Evolutionary conservation across 2,888 invertebrate species (phyloP).

Genomic region (Lasioglossum oenotherae): DNA sequence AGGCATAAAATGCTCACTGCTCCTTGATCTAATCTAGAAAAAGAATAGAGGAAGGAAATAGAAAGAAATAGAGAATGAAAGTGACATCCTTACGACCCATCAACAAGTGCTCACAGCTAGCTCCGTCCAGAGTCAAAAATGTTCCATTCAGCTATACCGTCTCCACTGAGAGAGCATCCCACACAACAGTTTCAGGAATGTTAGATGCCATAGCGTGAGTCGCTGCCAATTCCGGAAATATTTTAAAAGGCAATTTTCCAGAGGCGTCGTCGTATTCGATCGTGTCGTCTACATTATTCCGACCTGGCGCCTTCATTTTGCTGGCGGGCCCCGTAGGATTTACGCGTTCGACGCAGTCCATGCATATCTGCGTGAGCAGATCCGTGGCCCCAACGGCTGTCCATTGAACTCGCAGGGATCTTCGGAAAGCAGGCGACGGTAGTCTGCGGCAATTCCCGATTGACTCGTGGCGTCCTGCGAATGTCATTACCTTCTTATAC

Average conservation of each 20-base stretch:
- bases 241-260: background rate
- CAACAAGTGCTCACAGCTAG: background rate
- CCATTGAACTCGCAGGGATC: background rate
- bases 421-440: background rate
- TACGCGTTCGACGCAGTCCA: constrained; percentile 6
- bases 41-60: no score
- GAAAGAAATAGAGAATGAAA: no score
- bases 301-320: background rate
- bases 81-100: background rate
- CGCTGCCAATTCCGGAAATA: background rate
- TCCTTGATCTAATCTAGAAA: no score
- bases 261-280: background rate
- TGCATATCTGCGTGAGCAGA: constrained; percentile 21
- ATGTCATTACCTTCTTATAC: constrained; percentile 45
- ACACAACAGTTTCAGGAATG: background rate
- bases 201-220: background rate
- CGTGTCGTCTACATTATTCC: constrained; percentile 12
- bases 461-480: constrained; percentile 27
- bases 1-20: no score
- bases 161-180: background rate
- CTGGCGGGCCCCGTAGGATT: constrained; percentile 13
- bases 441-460: constrained; percentile 42
- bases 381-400: background rate
- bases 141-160: background rate
- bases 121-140: background rate